Base-by-base conservation (phyloP, 2,797 vertebrate genomes). In the Moxostoma hubbsi region DNA sequence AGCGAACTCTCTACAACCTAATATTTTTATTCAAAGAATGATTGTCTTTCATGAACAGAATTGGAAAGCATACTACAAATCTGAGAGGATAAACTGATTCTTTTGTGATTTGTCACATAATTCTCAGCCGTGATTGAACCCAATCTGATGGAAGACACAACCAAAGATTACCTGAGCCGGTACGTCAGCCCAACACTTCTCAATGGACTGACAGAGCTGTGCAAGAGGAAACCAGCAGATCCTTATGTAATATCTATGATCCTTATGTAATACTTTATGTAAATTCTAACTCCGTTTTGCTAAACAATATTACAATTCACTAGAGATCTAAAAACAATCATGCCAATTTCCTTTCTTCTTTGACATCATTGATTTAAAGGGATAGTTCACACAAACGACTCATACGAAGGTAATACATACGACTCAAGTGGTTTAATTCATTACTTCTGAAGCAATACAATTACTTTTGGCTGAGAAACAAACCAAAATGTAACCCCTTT, bases 151-250 rank as follows among this genome's bases (percentile, higher is more conserved):
- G 95, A 88, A 81, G 92, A 94, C 63, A 92, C 90, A 83, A 94
- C 93, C 5, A 90, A 90, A 70, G 95, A 97, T 87, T 99, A 98
- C 91, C 82, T 99, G 88, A 94, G 88, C 84, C 90, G 88, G 49
- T 91, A 91, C 15, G 89, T 99, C 18, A 97, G 89, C 74, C 95
- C 96, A 50, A 96, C 94, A 0, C 90, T 99, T 67, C 89, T 97
- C 1, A 83, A 80, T 5, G 98, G 97, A 87, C 96, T 99, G 72
- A 96, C 94, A 1, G 94, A 96, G 1, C 93, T 99, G 85, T 98
- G 96, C 90, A 98, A 95, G 69, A 90, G 91, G 82, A 99, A 98
- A 89, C 96, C 98, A 72, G 85, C 83, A 46, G 94, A 97, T 77
- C 97, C 97, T 8, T 92, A 93, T 83, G 98, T 99, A 91, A 50